Evolutionary conservation across 2,113 vertebrate species (phyloP).

Genomic region (Syngnathoides biaculeatus): DNA sequence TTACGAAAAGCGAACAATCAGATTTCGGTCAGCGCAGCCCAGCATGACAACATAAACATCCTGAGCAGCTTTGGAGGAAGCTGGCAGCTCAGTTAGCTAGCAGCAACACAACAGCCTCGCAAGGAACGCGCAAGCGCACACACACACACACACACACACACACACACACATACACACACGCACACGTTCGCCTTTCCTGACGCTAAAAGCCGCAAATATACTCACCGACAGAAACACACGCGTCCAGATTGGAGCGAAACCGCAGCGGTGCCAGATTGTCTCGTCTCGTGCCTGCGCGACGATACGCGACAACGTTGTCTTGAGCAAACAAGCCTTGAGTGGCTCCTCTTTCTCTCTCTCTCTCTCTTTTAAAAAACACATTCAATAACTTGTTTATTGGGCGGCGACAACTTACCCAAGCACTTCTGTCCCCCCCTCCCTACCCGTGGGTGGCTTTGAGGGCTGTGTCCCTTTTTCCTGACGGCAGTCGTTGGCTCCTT

Average conservation of each 20-base stretch:
- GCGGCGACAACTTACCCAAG: conserved; percentile 36
- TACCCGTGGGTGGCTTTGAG: conserved; percentile 4
- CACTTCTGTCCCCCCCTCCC: neutral
- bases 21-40: conserved; percentile 37
- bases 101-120: conserved; percentile 30
- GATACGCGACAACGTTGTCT: conserved; percentile 55
- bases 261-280: conserved; percentile 8
- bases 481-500: conserved; percentile 59
- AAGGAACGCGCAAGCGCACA: neutral
- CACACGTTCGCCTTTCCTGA: neutral
- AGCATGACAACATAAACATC: conserved; percentile 58
- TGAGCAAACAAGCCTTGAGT: conserved; percentile 27
- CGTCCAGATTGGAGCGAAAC: neutral
- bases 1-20: neutral
- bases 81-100: conserved; percentile 53
- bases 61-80: conserved; percentile 48
- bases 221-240: neutral
- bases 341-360: conserved; percentile 32
- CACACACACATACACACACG: neutral
- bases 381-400: conserved; percentile 32
- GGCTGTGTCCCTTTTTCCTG: conserved; percentile 10
- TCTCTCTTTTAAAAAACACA: conserved; percentile 3
- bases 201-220: neutral
- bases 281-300: conserved; percentile 26
- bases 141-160: neutral